Base-by-base conservation (phyloP, 1,140 invertebrate species). In the Wiebesia pumilae region DNA sequence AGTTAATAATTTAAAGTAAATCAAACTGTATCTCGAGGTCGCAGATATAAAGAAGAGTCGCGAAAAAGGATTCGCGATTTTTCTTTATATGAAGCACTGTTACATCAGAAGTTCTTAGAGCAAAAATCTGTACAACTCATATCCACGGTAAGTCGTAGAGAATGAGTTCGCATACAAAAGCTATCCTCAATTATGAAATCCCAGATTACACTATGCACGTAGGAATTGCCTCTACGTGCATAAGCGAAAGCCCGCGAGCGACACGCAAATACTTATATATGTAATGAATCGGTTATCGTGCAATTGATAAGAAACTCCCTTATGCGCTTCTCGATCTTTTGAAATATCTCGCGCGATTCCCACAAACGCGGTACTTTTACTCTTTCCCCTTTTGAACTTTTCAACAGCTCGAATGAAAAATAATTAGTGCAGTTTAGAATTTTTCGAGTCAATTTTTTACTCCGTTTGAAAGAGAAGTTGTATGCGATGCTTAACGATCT, bases 111-210 rank as follows among this genome's bases (percentile, higher is more conserved):
- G 12, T 24, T 33, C 71, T 21, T 10, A 16, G n/a, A 43, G 24
- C 38, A 38, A 43, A 43, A 75, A 43, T 75, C 24, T 38, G 43
- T 24, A 75, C 43, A 27, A 21, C 21, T 75, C 27, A 27, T 12
- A 27, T 12, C 21, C 2, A 43, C 2, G 40, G 38, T 14, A 21
- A 40, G 33, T 40, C 14, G 35, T 40, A 40, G 51, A 54, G 16
- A 54, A 69, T 3, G 9, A 43, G 3, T 0, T 38, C 24, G 40
- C 51, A 35, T 62, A 43, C 54, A 78, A 77, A 77, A 84, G 54
- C 14, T 65, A 77, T 78, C 77, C 78, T 73, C 58, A 73, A 81
- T 81, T 73, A 71, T 78, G 84, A 85, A 85, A 85, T 85, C 73
- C 40, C 16, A 69, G 65, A 81, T 81, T 81, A n/a, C 71, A n/a